Conservation (phyloP, 2,113 vertebrate species). For the Cebus imitator region DNA sequence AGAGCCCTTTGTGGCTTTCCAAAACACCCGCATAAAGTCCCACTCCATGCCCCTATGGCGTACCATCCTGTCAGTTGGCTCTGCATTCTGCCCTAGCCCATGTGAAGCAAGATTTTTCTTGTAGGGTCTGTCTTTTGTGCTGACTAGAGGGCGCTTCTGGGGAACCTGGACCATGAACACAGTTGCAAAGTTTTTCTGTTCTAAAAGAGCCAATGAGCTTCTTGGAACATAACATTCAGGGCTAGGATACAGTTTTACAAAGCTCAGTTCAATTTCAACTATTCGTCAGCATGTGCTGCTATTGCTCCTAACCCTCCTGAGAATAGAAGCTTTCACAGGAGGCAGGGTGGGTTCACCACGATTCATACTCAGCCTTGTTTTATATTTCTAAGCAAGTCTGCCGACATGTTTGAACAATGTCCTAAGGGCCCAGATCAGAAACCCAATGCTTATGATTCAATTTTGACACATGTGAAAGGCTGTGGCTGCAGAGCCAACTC, state of each 20-base stretch:
- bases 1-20: too few species aligned
- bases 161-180: background rate
- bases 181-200: background rate
- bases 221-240: background rate
- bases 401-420: background rate
- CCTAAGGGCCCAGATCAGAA: background rate
- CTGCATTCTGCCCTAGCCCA: accelerated
- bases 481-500: background rate
- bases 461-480: background rate
- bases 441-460: background rate
- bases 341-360: background rate
- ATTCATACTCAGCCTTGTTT: background rate
- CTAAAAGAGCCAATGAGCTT: background rate
- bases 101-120: background rate
- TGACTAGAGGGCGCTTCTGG: background rate
- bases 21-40: background rate
- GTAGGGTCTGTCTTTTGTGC: background rate
- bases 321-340: background rate
- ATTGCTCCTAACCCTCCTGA: background rate
- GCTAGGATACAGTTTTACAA: background rate
- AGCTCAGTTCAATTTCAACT: background rate
- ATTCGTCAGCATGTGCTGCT: background rate
- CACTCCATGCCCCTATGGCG: background rate
- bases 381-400: slow-evolving; percentile 16
- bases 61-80: background rate